Evolutionary conservation across 2,113 vertebrate species (phyloP), one percentile per base, ranked within the genome.

Genomic region (Paraplagusia blochii): DNA sequence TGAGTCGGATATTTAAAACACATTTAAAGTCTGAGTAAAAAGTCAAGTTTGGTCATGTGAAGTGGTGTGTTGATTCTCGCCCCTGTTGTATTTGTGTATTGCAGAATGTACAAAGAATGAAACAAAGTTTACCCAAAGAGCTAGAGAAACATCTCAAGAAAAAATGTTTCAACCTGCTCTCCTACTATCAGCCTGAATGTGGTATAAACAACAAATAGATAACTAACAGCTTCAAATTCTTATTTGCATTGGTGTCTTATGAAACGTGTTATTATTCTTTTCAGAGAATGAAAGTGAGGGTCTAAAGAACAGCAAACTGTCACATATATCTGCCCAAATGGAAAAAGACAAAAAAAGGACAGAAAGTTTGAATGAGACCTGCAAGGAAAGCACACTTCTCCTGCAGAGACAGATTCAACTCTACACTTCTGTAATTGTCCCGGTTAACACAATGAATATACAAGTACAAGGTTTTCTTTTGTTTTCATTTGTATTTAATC

Each of bases 151-250:
- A 89, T 43, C 87, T 95, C 10, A 92, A 88, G 78, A 90, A 85
- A 65, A 94, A 93, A 58, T 91, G 91, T 48, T 77, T 90, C 35
- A 76, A 66, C 38, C 64, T 94, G 9, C 90, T 94, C 2, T 85
- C 89, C 36, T 95, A 93, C 57, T 91, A 90, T 48, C 88, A 90
- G 22, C 93, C 94, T 15, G 91, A 79, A 36, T 88, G 89, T 61
- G 93, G 94, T 95, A 70, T 9, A 43, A 35, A 35, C 43, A 7
- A 14, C 9, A 49, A 7, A 9, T 29, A 35, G 3, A 39, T 9
- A 17, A 11, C 19, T 16, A 11, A 5, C 29, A 13, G 2, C 9
- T 36, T 47, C 5, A 13, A 14, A 11, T 11, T 43, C 11, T n/a
- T n/a, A 2, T 17, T 18, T 55, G n/a, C 15, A 9, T 9, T 35